phyloP scores from a whole-genome alignment of 2,888 invertebrate species.

The Nematopogon swammerdamellus region DNA sequence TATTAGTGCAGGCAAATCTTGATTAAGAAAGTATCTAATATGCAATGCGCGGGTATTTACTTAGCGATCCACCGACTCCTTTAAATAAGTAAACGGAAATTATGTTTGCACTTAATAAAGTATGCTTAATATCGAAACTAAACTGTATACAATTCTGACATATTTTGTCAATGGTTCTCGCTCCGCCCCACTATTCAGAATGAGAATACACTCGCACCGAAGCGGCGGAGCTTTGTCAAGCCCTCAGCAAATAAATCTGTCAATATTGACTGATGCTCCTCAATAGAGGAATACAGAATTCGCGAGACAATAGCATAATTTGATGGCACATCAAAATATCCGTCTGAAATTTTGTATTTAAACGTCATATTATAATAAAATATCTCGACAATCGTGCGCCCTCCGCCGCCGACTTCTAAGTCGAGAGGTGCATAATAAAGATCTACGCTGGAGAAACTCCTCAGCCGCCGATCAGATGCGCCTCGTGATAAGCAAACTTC shows the following conservation, averaged over 20 bases:
- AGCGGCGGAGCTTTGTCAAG: not conserved
- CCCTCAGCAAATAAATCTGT: not conserved
- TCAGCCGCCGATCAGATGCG: constrained; percentile 31
- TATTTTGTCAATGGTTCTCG: too few relatives aligned
- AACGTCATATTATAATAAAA: constrained; percentile 7
- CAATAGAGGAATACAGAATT: constrained; percentile 3
- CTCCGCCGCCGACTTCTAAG: too few relatives aligned
- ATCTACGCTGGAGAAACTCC: constrained; percentile 43
- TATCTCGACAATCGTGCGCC: constrained; percentile 5
- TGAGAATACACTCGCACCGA: too few relatives aligned
- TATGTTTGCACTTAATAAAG: too few relatives aligned
- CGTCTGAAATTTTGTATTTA: constrained; percentile 5
- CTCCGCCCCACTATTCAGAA: too few relatives aligned
- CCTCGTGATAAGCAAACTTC: constrained; percentile 34
- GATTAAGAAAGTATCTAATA: too few relatives aligned
- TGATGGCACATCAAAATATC: constrained; percentile 40
- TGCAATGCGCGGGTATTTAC: too few relatives aligned
- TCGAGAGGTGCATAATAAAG: constrained; percentile 44
- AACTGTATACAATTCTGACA: too few relatives aligned
- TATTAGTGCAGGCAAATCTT: too few relatives aligned
- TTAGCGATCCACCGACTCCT: too few relatives aligned
- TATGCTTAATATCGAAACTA: too few relatives aligned
- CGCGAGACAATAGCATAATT: constrained; percentile 40
- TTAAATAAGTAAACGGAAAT: too few relatives aligned
- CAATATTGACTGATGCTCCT: not conserved